Conservation (phyloP, 2,888 invertebrate genomes). For the Polylopha cassiicola region DNA sequence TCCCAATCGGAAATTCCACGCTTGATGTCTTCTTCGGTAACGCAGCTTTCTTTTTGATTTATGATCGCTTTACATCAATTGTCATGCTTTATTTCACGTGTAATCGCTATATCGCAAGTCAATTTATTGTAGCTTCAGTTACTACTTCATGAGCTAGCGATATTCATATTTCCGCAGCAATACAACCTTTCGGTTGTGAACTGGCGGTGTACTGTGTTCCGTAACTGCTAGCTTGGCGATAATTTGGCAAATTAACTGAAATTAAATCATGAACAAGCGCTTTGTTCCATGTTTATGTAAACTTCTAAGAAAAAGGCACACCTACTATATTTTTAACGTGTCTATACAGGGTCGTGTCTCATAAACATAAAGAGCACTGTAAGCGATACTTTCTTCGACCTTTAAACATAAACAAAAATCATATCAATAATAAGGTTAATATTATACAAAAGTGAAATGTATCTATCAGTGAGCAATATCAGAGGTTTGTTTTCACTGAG, state of each 20-base stretch:
- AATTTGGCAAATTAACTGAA: constrained; percentile 35
- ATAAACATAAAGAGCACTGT: constrained; percentile 31
- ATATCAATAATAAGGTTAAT: constrained; percentile 23
- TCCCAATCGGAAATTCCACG: constrained; percentile 65
- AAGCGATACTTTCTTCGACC: constrained; percentile 42
- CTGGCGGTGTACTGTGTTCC: constrained; percentile 1
- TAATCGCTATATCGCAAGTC: constrained; percentile 17
- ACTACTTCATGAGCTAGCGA: neutral
- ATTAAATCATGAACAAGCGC: constrained; percentile 41
- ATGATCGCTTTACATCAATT: constrained; percentile 48
- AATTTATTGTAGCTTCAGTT: constrained; percentile 1
- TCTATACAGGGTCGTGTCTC: constrained; percentile 9
- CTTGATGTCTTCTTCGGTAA: constrained; percentile 65
- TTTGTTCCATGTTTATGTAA: too few relatives aligned
- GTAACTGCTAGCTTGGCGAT: constrained; percentile 29
- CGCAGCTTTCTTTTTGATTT: constrained; percentile 68
- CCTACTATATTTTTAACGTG: neutral
- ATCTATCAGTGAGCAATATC: constrained; percentile 44
- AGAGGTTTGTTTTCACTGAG: constrained; percentile 54
- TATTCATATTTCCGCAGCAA: neutral
- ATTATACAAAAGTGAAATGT: constrained; percentile 53
- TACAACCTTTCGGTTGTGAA: neutral
- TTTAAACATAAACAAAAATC: constrained; percentile 37
- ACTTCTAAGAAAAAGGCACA: too few relatives aligned
- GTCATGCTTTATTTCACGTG: constrained; percentile 41